These are phyloP conservation scores for Umimayanthus kanabou DNA, from an alignment of 92 coral and sea anemone species.

Conservation along the genomic window DNA sequence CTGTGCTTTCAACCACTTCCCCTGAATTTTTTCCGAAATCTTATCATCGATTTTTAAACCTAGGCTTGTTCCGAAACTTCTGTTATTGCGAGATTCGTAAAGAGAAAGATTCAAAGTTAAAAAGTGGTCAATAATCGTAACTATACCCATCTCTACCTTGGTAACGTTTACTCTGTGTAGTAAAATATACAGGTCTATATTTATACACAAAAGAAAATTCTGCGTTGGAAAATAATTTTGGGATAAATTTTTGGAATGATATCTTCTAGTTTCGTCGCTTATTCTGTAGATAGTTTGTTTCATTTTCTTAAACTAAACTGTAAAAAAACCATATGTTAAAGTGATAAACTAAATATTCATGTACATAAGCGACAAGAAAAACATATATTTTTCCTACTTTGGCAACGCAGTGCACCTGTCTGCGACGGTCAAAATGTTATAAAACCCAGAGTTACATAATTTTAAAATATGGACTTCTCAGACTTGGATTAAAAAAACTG, in stretches of 20 bases:
- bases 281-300: neutral
- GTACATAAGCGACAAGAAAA: neutral
- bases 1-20: slow-evolving; percentile 25
- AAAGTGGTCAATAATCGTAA: neutral
- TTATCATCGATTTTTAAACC: neutral
- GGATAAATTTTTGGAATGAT: neutral
- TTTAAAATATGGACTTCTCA: neutral
- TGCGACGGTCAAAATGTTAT: neutral
- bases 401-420: neutral
- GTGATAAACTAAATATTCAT: neutral
- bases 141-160: neutral
- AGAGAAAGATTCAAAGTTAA: neutral
- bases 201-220: slow-evolving; percentile 26
- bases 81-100: neutral
- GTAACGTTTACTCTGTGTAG: slow-evolving; percentile 29
- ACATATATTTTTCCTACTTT: neutral
- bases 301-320: neutral
- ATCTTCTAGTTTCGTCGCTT: neutral
- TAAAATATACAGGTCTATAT: slow-evolving; percentile 42
- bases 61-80: neutral
- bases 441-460: neutral
- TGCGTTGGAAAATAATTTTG: neutral
- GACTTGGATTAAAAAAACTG: neutral
- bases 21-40: slow-evolving; percentile 1
- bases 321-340: neutral